phyloP scores from a whole-genome alignment of 2,888 invertebrate genomes.

The Caenorhabditis japonica region DNA sequence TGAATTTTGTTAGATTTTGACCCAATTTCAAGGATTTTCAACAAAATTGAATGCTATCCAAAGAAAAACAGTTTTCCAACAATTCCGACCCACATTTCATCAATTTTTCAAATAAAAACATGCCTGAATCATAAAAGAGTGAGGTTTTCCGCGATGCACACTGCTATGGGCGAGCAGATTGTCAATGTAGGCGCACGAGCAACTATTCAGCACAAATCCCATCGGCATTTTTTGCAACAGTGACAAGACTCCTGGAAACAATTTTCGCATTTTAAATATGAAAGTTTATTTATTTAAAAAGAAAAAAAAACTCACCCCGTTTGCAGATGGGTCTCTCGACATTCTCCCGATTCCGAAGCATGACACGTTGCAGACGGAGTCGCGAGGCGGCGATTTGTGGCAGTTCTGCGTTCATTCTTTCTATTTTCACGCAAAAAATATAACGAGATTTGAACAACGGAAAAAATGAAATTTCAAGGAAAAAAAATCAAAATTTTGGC shows the following conservation, averaged over 20 bases:
- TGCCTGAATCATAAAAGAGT: constrained; percentile 57
- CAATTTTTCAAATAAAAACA: too few relatives aligned
- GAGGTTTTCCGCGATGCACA: constrained; percentile 52
- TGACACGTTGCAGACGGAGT: neutral
- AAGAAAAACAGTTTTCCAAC: neutral
- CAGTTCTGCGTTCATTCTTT: too few relatives aligned
- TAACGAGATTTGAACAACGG: neutral
- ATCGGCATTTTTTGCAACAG: constrained; percentile 35
- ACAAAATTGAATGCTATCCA: too few relatives aligned
- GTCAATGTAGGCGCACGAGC: constrained; percentile 56
- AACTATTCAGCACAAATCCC: constrained; percentile 40
- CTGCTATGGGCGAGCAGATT: constrained; percentile 43
- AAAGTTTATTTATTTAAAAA: too few relatives aligned
- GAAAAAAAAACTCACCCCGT: constrained; percentile 10
- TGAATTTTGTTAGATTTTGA: too few relatives aligned
- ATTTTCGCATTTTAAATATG: too few relatives aligned
- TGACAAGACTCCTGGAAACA: constrained; percentile 15
- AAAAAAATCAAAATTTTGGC: too few relatives aligned
- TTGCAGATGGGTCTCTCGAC: constrained; percentile 22
- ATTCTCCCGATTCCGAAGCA: constrained; percentile 27
- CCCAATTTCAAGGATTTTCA: too few relatives aligned
- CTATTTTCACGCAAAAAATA: too few relatives aligned
- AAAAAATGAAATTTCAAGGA: neutral
- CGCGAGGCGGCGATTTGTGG: too few relatives aligned
- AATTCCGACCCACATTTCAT: neutral